Evolutionary conservation across 2,888 invertebrate species (phyloP), one percentile per base, ranked within the genome.

Genomic region (Rhamphomyia laevipes): DNA sequence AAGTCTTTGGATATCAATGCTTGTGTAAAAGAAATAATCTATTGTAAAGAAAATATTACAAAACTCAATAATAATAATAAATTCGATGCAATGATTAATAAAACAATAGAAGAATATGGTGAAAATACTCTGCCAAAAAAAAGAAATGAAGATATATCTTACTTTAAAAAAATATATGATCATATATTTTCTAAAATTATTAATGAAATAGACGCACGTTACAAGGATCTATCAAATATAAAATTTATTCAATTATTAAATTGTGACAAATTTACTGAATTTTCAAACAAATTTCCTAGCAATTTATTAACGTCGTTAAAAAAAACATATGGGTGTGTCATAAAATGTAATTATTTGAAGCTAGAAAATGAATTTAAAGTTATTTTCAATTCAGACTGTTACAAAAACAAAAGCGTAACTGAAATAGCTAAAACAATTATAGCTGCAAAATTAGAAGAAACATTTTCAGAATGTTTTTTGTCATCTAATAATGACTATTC

Each of bases 401-500:
- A 48, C n/a, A 45, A 41, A 18, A 30, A 48, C 21, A 48, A 48
- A 47, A 47, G 15, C 46, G 43, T 46, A 18, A 46, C 37, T 6
- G 49, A 46, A 49, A 46, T 50, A 17, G 46, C 43, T 31, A 50
- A 46, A 9, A 5, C 40, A 10, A 46, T 46, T 12, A 50, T 31
- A 21, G 46, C 46, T 43, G 31, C 43, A 35, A 50, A 43, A 2
- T 50, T 50, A 46, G 46, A 41, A 38, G 46, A 46, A 50, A 46
- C 43, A 42, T 46, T 43, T 50, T 50, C 43, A 21, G 49, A 50
- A 38, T 45, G 27, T 7, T 48, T 44, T 44, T 7, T 44, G 48
- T 33, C 15, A 44, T 46, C 43, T 50, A 11, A 44, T 50, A 7
- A 50, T 50, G 50, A 47, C 47, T 16, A 50, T 50, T 44, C 44